A percentile compares a stretch with the other conserved stretches of the same genome.
Conservation (phyloP, 2,888 invertebrate species). For the Erpobdella octoculata region DNA sequence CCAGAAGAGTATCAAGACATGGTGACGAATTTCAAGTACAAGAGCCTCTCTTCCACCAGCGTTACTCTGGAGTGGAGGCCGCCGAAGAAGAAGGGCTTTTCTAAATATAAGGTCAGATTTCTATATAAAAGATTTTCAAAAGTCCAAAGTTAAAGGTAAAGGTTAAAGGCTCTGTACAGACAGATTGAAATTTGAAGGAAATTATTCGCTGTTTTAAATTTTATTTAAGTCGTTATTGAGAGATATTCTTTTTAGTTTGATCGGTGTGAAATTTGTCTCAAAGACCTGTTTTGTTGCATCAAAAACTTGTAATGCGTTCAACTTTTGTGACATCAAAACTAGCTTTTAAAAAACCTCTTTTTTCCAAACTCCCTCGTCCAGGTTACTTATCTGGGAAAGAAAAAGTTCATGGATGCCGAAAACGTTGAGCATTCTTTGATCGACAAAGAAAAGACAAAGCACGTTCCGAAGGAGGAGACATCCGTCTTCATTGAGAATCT, state of each 20-base stretch:
- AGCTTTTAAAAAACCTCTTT: background rate
- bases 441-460: constrained; percentile 32
- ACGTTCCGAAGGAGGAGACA: constrained; percentile 40
- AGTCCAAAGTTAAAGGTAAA: background rate
- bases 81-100: constrained; percentile 42
- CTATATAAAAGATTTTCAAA: background rate
- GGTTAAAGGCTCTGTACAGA: background rate
- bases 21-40: constrained; percentile 34
- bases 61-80: constrained; percentile 47
- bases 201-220: background rate
- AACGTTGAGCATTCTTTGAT: constrained; percentile 38
- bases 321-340: background rate
- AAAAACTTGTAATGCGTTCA: background rate
- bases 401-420: constrained; percentile 41
- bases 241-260: background rate
- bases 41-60: constrained; percentile 32
- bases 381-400: constrained; percentile 45
- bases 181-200: background rate
- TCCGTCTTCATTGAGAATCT: constrained; percentile 43
- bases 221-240: background rate
- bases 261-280: background rate
- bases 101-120: constrained; percentile 41
- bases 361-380: constrained; percentile 29
- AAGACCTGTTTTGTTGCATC: background rate
- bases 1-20: constrained; percentile 28